Base-by-base conservation (phyloP, 2,888 invertebrate genomes). In the Linnaemya tessellans region DNA sequence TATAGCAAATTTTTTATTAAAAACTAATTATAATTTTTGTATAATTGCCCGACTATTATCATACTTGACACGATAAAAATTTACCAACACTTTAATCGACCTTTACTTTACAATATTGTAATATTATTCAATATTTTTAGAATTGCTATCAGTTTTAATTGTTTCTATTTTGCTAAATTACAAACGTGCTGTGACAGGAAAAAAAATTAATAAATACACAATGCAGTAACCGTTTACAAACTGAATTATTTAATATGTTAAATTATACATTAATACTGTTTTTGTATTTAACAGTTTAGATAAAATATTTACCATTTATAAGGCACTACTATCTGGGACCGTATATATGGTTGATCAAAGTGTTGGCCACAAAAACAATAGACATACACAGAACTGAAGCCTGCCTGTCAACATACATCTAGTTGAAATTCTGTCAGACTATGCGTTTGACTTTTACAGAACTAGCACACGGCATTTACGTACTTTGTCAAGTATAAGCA, bases 51-150 rank as follows among this genome's bases (percentile, higher is more conserved):
- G 13, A 49, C 54, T 64, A 78, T 74, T 64, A 78, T 74, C 68
- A 51, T 78, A 58, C 56, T 79, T 74, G 78, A 73, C 73, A 74
- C 67, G 35, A 56, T 74, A 81, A 68, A 56, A 78, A 70, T 71
- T 71, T 65, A 1, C 20, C 38, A 78, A 67, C 38, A 80, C 46
- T 56, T 38, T 11, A 70, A 70, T 56, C 46, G 64, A 81, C 78
- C 78, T 81, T 60, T 80, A 62, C 18, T 80, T 73, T 35, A 60
- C 13, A 54, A 46, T 67, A 74, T 43, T 60, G 22, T 2, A n/a
- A 13, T 62, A 51, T 49, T 58, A 67, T 75, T 60, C 41, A 74
- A 49, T 62, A 54, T 68, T 60, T 78, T 65, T 22, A 75, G 62
- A 81, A 67, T 65, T 38, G 41, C 46, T 46, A 65, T 38, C 46